Conservation (phyloP, 2,113 vertebrate species). For the Coptodon rendalli region DNA sequence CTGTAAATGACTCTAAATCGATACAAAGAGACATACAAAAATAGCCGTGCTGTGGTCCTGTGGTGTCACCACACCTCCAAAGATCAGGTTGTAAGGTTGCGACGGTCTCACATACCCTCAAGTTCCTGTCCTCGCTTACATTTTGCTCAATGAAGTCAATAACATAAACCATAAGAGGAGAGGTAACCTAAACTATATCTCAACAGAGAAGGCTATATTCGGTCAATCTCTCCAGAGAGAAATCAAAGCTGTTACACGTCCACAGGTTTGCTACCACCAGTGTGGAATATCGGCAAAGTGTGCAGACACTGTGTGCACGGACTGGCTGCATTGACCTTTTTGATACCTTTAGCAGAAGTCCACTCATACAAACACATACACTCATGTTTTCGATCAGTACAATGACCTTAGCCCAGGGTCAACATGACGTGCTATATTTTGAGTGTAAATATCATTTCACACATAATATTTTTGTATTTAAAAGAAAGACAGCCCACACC, state of each 20-base stretch:
- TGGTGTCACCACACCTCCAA: not conserved
- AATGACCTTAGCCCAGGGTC: slow-evolving; percentile 17
- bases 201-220: not conserved
- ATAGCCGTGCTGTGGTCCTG: not conserved
- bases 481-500: not conserved
- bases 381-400: not conserved
- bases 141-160: slow-evolving; percentile 23
- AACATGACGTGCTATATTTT: not conserved
- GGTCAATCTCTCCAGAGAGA: not conserved
- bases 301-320: not conserved
- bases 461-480: not conserved
- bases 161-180: slow-evolving; percentile 4
- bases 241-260: not conserved
- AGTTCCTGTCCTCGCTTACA: slow-evolving; percentile 21
- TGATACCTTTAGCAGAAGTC: not conserved
- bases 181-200: not conserved
- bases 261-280: not conserved
- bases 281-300: not conserved
- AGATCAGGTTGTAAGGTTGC: slow-evolving; percentile 13
- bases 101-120: slow-evolving; percentile 18
- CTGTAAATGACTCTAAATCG: not conserved
- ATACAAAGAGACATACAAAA: not conserved
- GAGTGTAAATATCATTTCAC: not conserved
- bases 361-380: not conserved
- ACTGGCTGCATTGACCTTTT: not conserved